A percentile compares a stretch with the other conserved stretches of the same genome.
These are phyloP conservation scores for Cataglyphis altisquamis DNA, from an alignment of 2,888 invertebrate species.

Conservation along the genomic window DNA sequence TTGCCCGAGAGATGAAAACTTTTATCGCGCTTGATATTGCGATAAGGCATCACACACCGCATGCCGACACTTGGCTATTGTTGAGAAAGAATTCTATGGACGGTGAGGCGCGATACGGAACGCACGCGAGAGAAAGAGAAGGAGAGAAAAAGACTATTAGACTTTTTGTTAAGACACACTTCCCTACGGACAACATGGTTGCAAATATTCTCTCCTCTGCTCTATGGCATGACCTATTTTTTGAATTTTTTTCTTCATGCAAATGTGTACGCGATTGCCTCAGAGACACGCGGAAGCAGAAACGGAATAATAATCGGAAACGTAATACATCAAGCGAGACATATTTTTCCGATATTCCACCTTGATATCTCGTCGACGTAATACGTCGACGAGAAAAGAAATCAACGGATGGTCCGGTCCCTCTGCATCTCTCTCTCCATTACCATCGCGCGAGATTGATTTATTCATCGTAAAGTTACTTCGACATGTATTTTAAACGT, in stretches of 20 bases:
- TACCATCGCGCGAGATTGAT: not conserved
- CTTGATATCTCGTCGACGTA: slow-evolving; percentile 25
- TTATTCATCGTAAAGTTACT: not conserved
- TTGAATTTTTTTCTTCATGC: slow-evolving; percentile 11
- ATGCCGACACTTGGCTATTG: slow-evolving; percentile 27
- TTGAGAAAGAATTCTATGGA: slow-evolving; percentile 27
- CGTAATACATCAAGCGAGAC: slow-evolving; percentile 34
- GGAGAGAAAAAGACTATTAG: not conserved
- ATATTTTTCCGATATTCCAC: slow-evolving; percentile 37
- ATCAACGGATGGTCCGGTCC: not conserved
- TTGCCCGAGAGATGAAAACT: slow-evolving; percentile 49
- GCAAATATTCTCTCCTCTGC: not conserved
- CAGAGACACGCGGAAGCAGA: slow-evolving; percentile 13
- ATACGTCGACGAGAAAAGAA: not conserved
- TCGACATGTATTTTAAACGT: slow-evolving; percentile 20
- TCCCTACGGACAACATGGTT: not conserved
- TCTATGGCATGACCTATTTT: not conserved
- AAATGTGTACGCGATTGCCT: slow-evolving; percentile 33
- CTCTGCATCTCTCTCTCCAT: not conserved
- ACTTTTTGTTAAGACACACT: slow-evolving; percentile 26
- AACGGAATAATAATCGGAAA: slow-evolving; percentile 30
- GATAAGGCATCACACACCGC: slow-evolving; percentile 55
- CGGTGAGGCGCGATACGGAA: slow-evolving; percentile 16
- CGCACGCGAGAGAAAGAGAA: not conserved
- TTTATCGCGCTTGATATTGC: slow-evolving; percentile 56